Evolutionary conservation across 2,888 invertebrate genomes (phyloP), one percentile per base, ranked within the genome.

Genomic region (Colostygia pectinataria): DNA sequence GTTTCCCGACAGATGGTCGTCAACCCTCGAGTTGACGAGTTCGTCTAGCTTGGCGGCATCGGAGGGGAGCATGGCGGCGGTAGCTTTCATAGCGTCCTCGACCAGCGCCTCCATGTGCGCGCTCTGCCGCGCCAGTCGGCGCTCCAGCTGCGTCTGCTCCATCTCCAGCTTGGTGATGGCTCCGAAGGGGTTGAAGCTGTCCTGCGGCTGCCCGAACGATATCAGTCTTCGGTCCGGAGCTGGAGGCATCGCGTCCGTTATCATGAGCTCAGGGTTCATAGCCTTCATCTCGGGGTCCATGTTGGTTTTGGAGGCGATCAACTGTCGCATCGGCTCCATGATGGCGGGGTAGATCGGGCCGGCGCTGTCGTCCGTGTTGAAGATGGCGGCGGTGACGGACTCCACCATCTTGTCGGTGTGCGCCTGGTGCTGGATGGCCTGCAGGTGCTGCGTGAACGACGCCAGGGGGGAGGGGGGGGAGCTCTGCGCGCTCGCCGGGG

Each of bases 31-130:
- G 67, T 86, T 86, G 24, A 93, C 93, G 46, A 93, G 84, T 56
- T 91, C 93, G 71, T 93, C 93, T 1, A 93, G 77, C 65, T 91
- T 92, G 63, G 74, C 84, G 72, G 69, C 91, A 66, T 83, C 83
- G 1, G 79, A 73, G 7, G 88, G 83, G 47, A 91, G 72, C 40
- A 88, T 88, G 47, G 80, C 83, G 32, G 84, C 83, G 10, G 86
- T 83, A 4, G 86, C 86, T 61, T 88, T 85, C 77, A 91, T 83
- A 10, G 90, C 87, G 61, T 90, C 89, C 46, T 91, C 85, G 1
- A 90, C 89, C 1, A 90, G 61, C 10, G 89, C 88, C 55, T 89
- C 87, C 85, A 90, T 90, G 60, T 83, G 85, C 34, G 88, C 88
- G 49, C 77, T 80, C 67, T 85, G 89, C 59, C 78, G 80, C 48